Percentiles rank a stretch among this genome's conserved stretches.
Evolutionary conservation across 2,797 vertebrate genomes (phyloP).

Genomic region (Parauchenoglanis ngamensis): DNA sequence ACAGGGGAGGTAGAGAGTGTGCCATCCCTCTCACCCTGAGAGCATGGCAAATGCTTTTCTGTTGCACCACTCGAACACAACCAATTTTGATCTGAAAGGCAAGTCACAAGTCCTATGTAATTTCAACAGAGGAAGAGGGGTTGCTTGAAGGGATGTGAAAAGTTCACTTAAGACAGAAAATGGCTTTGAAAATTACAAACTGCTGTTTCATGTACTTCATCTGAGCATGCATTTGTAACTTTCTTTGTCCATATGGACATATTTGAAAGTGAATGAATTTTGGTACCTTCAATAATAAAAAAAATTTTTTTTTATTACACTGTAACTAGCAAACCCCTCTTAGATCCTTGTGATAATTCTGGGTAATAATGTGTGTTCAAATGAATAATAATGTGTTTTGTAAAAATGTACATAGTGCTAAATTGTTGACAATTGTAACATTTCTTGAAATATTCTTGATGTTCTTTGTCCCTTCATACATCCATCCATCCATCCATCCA

Average conservation of each 20-base stretch:
- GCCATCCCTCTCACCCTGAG: background rate
- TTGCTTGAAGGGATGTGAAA: background rate
- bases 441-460: too few relatives aligned
- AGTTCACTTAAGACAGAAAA: background rate
- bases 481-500: too few relatives aligned
- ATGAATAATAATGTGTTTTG: too few relatives aligned
- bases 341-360: too few relatives aligned
- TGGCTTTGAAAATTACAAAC: background rate
- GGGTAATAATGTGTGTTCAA: too few relatives aligned
- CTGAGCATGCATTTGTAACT: background rate
- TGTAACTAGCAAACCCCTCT: too few relatives aligned
- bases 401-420: too few relatives aligned
- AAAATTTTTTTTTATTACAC: too few relatives aligned
- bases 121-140: background rate
- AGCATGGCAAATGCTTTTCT: background rate
- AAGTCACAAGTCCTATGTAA: background rate
- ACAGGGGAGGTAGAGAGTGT: background rate
- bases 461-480: too few relatives aligned
- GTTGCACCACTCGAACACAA: background rate
- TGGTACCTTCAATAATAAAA: too few relatives aligned
- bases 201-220: background rate
- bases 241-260: background rate
- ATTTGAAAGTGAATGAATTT: too few relatives aligned
- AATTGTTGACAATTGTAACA: too few relatives aligned
- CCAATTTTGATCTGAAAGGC: background rate